Evolutionary conservation across 2,888 invertebrate species (phyloP).

Genomic region (Didymodactylos carnosus): DNA sequence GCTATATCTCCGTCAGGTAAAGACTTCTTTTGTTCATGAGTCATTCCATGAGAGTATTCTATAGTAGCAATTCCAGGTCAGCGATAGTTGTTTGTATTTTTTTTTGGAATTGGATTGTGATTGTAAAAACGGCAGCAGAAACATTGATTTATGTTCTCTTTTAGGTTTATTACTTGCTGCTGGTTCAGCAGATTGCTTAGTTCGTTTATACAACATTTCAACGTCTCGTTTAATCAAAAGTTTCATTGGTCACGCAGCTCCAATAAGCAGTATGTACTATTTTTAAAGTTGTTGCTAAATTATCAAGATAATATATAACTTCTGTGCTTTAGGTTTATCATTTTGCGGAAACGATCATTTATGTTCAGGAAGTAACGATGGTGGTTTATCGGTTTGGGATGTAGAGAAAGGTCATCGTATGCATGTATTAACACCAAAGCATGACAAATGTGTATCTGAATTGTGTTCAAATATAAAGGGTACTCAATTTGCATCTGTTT

Average conservation of each 20-base stretch:
- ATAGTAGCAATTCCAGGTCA: too few relatives aligned
- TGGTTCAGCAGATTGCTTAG: conserved; percentile 25
- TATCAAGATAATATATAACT: too few relatives aligned
- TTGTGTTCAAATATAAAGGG: conserved; percentile 23
- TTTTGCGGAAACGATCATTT: conserved; percentile 24
- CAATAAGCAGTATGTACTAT: too few relatives aligned
- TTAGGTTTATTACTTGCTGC: conserved; percentile 19
- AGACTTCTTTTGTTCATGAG: too few relatives aligned
- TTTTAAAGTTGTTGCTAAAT: conserved; percentile 27
- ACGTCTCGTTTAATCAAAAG: conserved; percentile 22
- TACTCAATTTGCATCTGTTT: conserved; percentile 26
- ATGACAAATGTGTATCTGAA: conserved; percentile 25
- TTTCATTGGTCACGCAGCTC: conserved; percentile 20
- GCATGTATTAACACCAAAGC: conserved; percentile 23
- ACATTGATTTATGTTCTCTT: neutral
- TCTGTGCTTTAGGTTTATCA: conserved; percentile 29
- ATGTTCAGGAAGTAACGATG: conserved; percentile 28
- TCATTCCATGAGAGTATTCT: too few relatives aligned
- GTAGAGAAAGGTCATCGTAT: conserved; percentile 27
- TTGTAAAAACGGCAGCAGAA: neutral
- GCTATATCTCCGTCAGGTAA: conserved; percentile 22
- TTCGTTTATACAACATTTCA: conserved; percentile 23
- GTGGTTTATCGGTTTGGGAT: conserved; percentile 28
- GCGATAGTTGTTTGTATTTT: too few relatives aligned
- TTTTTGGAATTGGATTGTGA: too few relatives aligned